Percentiles rank a stretch among this genome's conserved stretches.
Evolutionary conservation across 1,140 invertebrate genomes (phyloP).

Genomic region (Sycophaga agraensis): DNA sequence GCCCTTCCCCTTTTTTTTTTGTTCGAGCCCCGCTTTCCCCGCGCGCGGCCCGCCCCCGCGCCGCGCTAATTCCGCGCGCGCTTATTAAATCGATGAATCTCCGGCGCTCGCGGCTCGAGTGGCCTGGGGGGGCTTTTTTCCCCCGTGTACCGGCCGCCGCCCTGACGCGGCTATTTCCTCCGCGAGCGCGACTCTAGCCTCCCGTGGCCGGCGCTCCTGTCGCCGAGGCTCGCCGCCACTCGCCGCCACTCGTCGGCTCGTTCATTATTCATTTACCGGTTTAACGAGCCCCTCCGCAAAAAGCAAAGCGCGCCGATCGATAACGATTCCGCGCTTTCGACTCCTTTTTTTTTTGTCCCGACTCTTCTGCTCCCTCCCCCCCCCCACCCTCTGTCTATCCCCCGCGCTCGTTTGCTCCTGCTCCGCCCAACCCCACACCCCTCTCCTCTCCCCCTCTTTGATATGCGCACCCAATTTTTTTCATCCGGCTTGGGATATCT

Average conservation of each 20-base stretch:
- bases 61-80: background rate
- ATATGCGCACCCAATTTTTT: background rate
- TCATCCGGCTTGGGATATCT: background rate
- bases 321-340: conserved; percentile 32
- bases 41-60: too few species aligned
- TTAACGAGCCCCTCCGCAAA: conserved; percentile 38
- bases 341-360: conserved; percentile 8
- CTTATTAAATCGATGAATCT: conserved; percentile 32
- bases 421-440: background rate
- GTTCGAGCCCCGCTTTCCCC: too few species aligned
- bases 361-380: background rate
- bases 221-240: too few species aligned
- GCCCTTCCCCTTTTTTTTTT: too few species aligned
- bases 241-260: conserved; percentile 23
- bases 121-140: conserved; percentile 10
- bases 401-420: conserved; percentile 20
- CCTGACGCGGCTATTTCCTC: conserved; percentile 8
- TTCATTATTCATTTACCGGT: conserved; percentile 43
- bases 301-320: conserved; percentile 35
- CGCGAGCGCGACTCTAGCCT: background rate
- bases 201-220: background rate
- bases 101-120: background rate
- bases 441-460: background rate
- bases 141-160: background rate
- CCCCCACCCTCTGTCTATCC: background rate